phyloP scores from a whole-genome alignment of 1,140 invertebrate species.

The Bombus fervidus region DNA sequence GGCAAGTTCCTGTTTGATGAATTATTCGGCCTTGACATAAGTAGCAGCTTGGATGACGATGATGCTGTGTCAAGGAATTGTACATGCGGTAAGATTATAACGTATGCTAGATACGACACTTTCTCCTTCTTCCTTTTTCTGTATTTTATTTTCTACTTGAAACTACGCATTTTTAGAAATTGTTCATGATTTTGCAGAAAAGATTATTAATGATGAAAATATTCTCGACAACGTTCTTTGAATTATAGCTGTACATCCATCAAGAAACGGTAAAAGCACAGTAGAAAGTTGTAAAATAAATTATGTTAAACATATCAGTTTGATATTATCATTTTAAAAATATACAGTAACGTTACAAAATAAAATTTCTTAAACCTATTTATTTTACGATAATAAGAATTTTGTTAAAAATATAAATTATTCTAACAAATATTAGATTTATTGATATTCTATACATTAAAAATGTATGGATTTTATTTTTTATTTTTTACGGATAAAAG shows the following conservation, averaged over 20 bases:
- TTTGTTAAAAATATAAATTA: background rate
- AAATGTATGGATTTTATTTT: no score
- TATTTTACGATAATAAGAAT: background rate
- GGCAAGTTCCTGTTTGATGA: constrained; percentile 86
- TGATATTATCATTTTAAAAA: background rate
- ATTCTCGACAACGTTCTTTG: no score
- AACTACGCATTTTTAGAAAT: background rate
- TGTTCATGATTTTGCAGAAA: no score
- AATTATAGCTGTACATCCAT: no score
- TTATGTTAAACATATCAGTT: background rate
- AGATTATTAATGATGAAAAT: no score
- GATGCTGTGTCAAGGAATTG: constrained; percentile 83
- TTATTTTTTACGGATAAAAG: no score
- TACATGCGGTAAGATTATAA: constrained; percentile 84
- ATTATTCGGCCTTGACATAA: constrained; percentile 83
- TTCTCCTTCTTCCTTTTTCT: background rate
- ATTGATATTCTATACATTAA: no score
- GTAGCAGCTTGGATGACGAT: constrained; percentile 79
- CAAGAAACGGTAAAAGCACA: background rate
- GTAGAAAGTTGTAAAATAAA: background rate
- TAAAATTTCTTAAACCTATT: background rate
- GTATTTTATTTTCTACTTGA: background rate
- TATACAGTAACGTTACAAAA: no score
- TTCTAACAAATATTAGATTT: no score
- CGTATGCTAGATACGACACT: background rate